Evolutionary conservation across 2,888 invertebrate genomes (phyloP).

Genomic region (Cotesia congregata): DNA sequence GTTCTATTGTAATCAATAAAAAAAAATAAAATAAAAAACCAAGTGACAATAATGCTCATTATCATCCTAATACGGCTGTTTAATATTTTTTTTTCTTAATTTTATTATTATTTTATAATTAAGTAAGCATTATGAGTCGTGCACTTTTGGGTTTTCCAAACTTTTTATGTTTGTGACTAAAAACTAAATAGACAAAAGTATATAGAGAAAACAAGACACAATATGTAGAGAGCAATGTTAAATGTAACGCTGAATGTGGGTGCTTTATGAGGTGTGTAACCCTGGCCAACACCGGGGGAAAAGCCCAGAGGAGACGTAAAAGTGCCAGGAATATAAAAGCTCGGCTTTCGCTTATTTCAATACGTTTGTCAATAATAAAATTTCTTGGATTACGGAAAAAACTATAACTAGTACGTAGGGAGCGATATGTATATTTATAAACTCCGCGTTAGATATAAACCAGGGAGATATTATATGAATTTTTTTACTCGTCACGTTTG

Average conservation of each 20-base stretch:
- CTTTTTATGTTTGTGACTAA: too few species aligned
- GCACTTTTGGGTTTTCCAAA: too few species aligned
- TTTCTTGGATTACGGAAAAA: conserved; percentile 49
- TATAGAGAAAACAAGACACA: not conserved
- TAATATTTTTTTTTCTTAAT: too few species aligned
- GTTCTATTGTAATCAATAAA: too few species aligned
- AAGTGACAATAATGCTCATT: too few species aligned
- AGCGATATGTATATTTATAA: conserved; percentile 3
- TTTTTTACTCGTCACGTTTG: not conserved
- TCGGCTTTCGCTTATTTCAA: conserved; percentile 45
- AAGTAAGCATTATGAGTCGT: too few species aligned
- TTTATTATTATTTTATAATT: too few species aligned
- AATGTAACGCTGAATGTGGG: not conserved
- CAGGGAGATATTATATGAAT: conserved; percentile 26
- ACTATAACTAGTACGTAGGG: not conserved
- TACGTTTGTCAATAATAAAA: conserved; percentile 58
- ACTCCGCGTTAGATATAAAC: conserved; percentile 1
- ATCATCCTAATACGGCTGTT: too few species aligned
- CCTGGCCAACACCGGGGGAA: conserved; percentile 57
- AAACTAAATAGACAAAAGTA: not conserved
- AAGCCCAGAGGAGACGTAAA: conserved; percentile 69
- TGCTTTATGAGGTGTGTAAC: conserved; percentile 69
- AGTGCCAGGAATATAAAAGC: conserved; percentile 59
- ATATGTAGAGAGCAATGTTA: not conserved
- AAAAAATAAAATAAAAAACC: too few species aligned